phyloP scores from a whole-genome alignment of 2,888 invertebrate genomes.

The Acanthosepion esculentum region DNA sequence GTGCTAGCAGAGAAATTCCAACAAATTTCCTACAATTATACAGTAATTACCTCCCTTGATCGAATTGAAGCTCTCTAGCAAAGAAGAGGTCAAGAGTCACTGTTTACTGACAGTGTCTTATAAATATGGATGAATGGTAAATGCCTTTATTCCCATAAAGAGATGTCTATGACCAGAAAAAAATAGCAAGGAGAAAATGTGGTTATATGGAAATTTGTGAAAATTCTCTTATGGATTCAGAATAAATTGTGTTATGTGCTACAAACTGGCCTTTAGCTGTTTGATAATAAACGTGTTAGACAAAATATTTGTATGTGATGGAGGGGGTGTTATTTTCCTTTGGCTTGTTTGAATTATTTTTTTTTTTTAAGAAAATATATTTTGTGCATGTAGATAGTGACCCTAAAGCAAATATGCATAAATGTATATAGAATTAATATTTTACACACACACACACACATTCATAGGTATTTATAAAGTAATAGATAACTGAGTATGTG shows the following conservation, averaged over 20 bases:
- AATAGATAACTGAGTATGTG: neutral
- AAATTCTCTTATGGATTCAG: neutral
- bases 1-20: neutral
- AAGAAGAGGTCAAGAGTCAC: neutral
- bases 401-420: neutral
- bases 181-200: neutral
- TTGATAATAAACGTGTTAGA: neutral
- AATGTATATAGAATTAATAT: neutral
- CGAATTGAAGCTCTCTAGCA: constrained; percentile 20
- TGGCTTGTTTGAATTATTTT: neutral
- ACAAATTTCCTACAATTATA: constrained; percentile 4
- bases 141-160: neutral
- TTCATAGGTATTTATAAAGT: neutral
- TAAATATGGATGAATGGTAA: neutral
- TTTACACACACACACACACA: neutral
- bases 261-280: neutral
- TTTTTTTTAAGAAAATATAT: neutral
- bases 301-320: neutral
- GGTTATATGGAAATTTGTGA: constrained; percentile 2
- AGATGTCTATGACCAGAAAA: neutral
- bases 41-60: constrained; percentile 33
- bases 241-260: constrained; percentile 18
- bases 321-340: neutral
- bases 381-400: neutral
- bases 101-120: neutral